Evolutionary conservation across 2,797 vertebrate species (phyloP).

Genomic region (Brachymystax lenok): DNA sequence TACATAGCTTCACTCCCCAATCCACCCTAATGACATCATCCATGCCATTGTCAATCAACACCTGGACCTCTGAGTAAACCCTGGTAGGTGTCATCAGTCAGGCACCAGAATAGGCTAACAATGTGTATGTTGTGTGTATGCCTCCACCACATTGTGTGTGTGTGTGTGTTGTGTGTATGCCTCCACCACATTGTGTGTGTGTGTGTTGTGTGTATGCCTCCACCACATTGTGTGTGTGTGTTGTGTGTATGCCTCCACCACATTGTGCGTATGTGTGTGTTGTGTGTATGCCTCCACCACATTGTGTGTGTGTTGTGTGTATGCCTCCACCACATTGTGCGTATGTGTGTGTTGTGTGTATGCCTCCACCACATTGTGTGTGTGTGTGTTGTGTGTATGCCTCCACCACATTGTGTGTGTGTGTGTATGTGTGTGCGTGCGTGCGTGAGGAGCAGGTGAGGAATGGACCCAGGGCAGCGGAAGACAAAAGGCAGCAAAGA

Average conservation of each 20-base stretch:
- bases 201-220: no score
- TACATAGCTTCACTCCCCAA: not conserved
- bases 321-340: not conserved
- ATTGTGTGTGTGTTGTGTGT: not conserved
- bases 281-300: no score
- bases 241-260: no score
- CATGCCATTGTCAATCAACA: not conserved
- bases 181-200: not conserved
- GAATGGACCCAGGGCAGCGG: not conserved
- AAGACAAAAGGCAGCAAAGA: slow-evolving; percentile 29
- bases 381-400: not conserved
- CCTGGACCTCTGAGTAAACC: slow-evolving; percentile 2
- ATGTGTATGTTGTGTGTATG: no score
- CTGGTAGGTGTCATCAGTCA: not conserved
- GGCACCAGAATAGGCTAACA: no score
- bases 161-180: not conserved
- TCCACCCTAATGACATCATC: not conserved
- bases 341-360: no score
- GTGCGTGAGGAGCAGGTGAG: not conserved
- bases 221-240: slow-evolving; percentile 2
- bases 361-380: no score
- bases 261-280: no score
- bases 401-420: not conserved
- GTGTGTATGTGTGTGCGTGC: not conserved
- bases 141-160: no score